Base-by-base conservation (phyloP, 2,888 invertebrate genomes). In the Eledona agricola region DNA sequence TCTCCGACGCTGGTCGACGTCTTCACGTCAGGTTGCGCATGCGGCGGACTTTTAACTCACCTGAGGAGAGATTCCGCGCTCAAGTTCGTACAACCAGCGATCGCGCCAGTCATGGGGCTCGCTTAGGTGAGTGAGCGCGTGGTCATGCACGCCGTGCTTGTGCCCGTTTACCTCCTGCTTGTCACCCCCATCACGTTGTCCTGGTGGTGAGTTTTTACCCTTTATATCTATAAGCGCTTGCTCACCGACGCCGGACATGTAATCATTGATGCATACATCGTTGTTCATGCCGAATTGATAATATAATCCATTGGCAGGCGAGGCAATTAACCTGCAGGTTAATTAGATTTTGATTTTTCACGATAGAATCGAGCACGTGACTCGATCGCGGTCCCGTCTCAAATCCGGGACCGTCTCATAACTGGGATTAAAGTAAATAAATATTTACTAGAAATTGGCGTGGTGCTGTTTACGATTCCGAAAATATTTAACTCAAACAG, bases 171-270 rank as follows among this genome's bases (percentile, higher is more conserved):
- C 80, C 83, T 91, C 77, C 85, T 90, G 82, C 85, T 91, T 79
- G 86, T 90, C 82, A 89, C 88, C 83, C 90, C 90, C 81, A 88
- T 90, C 81, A 88, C 89, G 78, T 89, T 88, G 78, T 86, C 89
- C 76, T 89, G 90, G 84, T 90, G 91, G 92, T 92, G 81, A 88
- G 90, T 89, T 50, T 37, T 31, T 50, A 11, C n/a, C 19, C 4
- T 20, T 37, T 35, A 19, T 40, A 40, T 10, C 16, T 17, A 19
- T 25, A 5, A 23, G 9, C 31, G 29, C 38, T 20, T 7, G 7
- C 11, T 4, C 34, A 35, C 10, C 20, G 7, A 9, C 10, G 9
- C 19, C 35, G 20, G 17, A n/a, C n/a, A n/a, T n/a, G n/a, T n/a
- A n/a, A n/a, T n/a, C n/a, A n/a, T n/a, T n/a, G n/a, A n/a, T 19